Evolutionary conservation across 1,140 invertebrate genomes (phyloP).

Genomic region (Ooceraea biroi): DNA sequence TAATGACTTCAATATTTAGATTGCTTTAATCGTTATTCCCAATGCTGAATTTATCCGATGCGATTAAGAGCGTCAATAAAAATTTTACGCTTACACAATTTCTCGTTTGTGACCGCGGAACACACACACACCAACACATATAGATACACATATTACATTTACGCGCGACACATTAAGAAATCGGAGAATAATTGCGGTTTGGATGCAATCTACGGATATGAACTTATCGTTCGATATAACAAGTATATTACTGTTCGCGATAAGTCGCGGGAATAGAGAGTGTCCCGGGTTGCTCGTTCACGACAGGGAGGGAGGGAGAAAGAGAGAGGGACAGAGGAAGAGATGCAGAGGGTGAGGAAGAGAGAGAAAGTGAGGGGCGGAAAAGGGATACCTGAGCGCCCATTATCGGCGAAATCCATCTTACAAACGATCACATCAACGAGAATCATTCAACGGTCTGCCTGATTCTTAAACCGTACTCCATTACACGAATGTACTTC

Average conservation of each 20-base stretch:
- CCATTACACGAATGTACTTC: slow-evolving; percentile 28
- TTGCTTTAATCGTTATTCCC: not conserved
- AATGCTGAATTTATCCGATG: slow-evolving; percentile 7
- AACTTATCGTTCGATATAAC: slow-evolving; percentile 42
- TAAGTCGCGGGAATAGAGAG: slow-evolving; percentile 56
- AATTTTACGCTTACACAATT: not conserved
- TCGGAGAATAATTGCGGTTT: slow-evolving; percentile 36
- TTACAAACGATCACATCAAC: slow-evolving; percentile 54
- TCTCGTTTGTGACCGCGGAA: not conserved
- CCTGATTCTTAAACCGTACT: slow-evolving; percentile 30
- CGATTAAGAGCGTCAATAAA: not conserved
- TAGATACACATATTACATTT: not conserved
- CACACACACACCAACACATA: too few relatives aligned
- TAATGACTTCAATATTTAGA: not conserved
- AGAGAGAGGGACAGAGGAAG: too few relatives aligned
- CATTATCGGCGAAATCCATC: slow-evolving; percentile 56
- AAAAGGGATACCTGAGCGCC: slow-evolving; percentile 22
- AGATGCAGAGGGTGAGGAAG: too few relatives aligned
- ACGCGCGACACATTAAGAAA: not conserved
- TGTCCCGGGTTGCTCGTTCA: not conserved
- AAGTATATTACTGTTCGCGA: slow-evolving; percentile 42
- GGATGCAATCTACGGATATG: slow-evolving; percentile 6
- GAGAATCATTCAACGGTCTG: slow-evolving; percentile 31
- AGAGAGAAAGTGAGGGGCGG: not conserved
- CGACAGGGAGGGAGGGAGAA: too few relatives aligned